Conservation (phyloP, 37 sponge, comb jelly and placozoan species). For the Halichondria panicea region DNA sequence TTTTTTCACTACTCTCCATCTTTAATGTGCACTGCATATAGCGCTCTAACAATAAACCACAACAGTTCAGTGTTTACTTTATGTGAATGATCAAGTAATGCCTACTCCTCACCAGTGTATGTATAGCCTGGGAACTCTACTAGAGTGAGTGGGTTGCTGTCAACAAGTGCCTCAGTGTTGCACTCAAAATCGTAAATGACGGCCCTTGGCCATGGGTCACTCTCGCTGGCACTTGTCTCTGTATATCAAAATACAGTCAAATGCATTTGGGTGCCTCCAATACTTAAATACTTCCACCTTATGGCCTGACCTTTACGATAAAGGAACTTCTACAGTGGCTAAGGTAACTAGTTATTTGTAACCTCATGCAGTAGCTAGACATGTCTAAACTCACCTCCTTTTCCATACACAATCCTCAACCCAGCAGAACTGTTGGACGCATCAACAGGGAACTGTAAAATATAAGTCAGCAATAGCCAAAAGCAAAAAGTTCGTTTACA, state of each 20-base stretch:
- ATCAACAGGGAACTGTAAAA: slow-evolving; percentile 64
- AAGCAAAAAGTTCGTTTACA: no score
- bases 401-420: slow-evolving; percentile 61
- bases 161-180: slow-evolving; percentile 21
- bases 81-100: background rate
- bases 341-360: background rate
- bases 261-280: no score
- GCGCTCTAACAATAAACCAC: no score
- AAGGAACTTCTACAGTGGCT: background rate
- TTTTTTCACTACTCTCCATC: no score
- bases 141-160: background rate
- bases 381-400: slow-evolving; percentile 46
- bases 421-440: slow-evolving; percentile 49
- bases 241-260: background rate
- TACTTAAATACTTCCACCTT: no score
- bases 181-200: slow-evolving; percentile 64
- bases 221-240: background rate
- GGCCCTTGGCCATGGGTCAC: slow-evolving; percentile 31
- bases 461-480: background rate
- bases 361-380: background rate
- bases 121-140: slow-evolving; percentile 53
- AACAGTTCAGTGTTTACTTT: no score
- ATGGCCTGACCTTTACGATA: no score
- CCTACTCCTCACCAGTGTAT: slow-evolving; percentile 31
- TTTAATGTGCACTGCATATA: background rate